Evolutionary conservation across 2,888 invertebrate genomes (phyloP), one percentile per base, ranked within the genome.

Genomic region (Melinaea marsaeus): DNA sequence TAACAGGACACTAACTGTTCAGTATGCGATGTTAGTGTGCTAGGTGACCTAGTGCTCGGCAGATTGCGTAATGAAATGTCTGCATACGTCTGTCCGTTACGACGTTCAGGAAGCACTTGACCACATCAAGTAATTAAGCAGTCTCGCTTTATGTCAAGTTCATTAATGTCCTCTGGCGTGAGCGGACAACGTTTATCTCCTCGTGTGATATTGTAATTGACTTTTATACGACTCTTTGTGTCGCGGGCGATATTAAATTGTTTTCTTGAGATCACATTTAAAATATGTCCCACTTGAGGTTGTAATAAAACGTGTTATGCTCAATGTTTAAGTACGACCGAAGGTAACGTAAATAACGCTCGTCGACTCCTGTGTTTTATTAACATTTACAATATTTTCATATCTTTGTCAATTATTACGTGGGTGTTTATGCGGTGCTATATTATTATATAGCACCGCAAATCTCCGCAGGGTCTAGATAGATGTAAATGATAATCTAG

Each of bases 141-240:
- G 58, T 59, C 61, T 56, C 58, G 65, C 62, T 64, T 71, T 68
- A 64, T 67, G 70, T 70, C 68, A 68, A 68, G 71, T 68, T 69
- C 66, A 67, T 68, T 66, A 67, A 65, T 64, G 61, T 66, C 59
- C 64, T 54, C 60, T 61, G 66, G 59, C 57, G 51, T 58, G 61
- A 62, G 51, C 60, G 66, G 37, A 34, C 57, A 48, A 45, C 33
- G 56, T 57, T 67, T 67, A 67, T 65, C 65, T 7, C 57, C 56
- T 34, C 45, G 9, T 55, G n/a, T 51, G 51, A 22, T 51, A 51
- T 32, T 35, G 59, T 66, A 64, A 66, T 66, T 58, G 63, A 35
- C 57, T 58, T 62, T 62, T 65, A 60, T 42, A 42, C 42, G 42
- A 9, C 42, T 42, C 9, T 42, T 58, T 61, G 57, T 57, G 37